Percentiles rank a stretch among this genome's conserved stretches.
Conservation (phyloP, 2,113 vertebrate species). For the Ptilorrhoa leucosticta region DNA sequence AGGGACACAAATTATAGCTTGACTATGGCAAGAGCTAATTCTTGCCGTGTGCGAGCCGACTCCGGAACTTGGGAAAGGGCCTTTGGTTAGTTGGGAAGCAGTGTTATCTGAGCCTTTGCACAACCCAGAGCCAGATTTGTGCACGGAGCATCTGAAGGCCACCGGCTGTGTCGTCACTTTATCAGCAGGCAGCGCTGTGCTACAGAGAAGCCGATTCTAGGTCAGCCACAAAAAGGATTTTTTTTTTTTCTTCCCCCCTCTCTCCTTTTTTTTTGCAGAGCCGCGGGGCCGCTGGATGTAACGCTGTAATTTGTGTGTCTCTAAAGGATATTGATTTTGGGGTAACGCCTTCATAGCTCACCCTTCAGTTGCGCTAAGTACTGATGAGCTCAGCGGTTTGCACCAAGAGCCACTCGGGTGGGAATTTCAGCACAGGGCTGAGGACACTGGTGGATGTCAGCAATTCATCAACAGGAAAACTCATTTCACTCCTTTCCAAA, state of each 20-base stretch:
- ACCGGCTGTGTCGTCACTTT: constrained; percentile 47
- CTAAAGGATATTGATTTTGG: background rate
- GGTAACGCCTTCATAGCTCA: background rate
- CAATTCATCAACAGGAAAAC: background rate
- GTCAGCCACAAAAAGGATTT: constrained; percentile 52
- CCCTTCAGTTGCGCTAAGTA: background rate
- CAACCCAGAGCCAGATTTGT: background rate
- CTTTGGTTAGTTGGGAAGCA: background rate
- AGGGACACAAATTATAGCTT: background rate
- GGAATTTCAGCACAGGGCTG: background rate
- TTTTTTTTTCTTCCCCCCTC: fast-evolving
- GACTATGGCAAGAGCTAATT: background rate
- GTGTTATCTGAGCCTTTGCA: background rate
- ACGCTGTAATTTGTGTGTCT: background rate
- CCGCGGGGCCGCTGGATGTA: background rate
- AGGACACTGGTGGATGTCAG: background rate
- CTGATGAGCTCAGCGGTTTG: constrained; percentile 1
- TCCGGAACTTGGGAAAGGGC: background rate
- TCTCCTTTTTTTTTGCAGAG: background rate
- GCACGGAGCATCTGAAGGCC: background rate
- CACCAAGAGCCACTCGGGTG: background rate
- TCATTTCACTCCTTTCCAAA: background rate
- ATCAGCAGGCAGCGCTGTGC: constrained; percentile 66
- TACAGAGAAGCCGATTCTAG: constrained; percentile 61
- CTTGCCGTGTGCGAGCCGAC: background rate